Evolutionary conservation across 2,888 invertebrate species (phyloP).

Genomic region (Ophonus ardosiacus): DNA sequence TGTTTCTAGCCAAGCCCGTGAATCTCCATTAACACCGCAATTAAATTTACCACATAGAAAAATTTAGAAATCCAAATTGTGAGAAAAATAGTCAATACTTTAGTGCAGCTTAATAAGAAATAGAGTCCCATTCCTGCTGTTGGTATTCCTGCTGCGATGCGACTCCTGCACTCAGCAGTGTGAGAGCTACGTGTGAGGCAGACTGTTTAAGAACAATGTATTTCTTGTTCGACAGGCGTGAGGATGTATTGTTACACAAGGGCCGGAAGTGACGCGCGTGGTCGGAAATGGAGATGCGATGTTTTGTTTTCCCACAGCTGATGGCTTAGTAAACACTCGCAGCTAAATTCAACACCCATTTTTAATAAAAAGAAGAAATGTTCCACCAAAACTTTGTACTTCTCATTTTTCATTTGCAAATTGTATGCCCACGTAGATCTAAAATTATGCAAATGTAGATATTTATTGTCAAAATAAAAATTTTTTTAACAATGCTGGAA

Average conservation of each 20-base stretch:
- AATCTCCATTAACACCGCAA: too few relatives aligned
- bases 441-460: too few relatives aligned
- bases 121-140: neutral
- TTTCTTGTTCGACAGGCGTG: constrained; percentile 55
- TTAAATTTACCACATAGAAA: too few relatives aligned
- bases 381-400: too few relatives aligned
- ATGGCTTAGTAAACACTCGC: constrained; percentile 27
- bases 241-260: constrained; percentile 51
- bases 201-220: constrained; percentile 58
- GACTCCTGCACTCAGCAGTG: neutral
- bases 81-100: neutral
- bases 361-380: neutral
- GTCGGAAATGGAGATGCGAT: constrained; percentile 40
- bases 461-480: too few relatives aligned
- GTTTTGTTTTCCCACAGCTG: constrained; percentile 40
- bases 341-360: neutral
- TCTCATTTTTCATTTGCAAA: too few relatives aligned
- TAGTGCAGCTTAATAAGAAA: neutral
- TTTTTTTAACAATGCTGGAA: too few relatives aligned
- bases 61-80: too few relatives aligned
- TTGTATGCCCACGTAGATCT: too few relatives aligned
- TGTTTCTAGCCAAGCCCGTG: too few relatives aligned
- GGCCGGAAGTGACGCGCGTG: constrained; percentile 29
- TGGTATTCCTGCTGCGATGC: neutral
- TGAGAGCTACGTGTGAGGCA: neutral